Evolutionary conservation across 2,888 invertebrate genomes (phyloP), one percentile per base, ranked within the genome.

Genomic region (Incurvaria masculella): DNA sequence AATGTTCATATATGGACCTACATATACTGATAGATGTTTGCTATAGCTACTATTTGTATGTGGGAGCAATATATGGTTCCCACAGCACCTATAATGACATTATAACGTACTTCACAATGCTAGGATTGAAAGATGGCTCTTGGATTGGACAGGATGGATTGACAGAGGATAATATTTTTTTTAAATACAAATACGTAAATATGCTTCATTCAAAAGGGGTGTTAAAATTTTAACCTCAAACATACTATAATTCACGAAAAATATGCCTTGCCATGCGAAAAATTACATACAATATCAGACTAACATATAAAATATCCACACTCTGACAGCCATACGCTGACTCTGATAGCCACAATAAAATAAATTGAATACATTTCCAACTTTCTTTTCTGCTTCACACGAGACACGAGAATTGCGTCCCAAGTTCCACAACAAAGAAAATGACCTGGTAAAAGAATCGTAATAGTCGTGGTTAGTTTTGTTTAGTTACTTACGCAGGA

Each of bases 381-480:
- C 19, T 42, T 42, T 42, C 10, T 42, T 42, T 42, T 42, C 21
- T 21, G 21, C 21, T 42, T 42, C 19, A 19, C 19, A 42, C 21
- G 21, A 42, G 21, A n/a, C n/a, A n/a, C n/a, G n/a, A n/a, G n/a
- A n/a, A n/a, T n/a, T n/a, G n/a, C n/a, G n/a, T n/a, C n/a, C n/a
- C n/a, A n/a, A n/a, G n/a, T n/a, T n/a, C n/a, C n/a, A n/a, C n/a
- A n/a, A n/a, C 21, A 21, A 42, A 42, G 42, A 42, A 21, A 21
- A 42, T 21, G 42, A 42, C 19, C 42, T 42, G 19, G 19, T 42
- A 42, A 19, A 42, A 42, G 42, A 42, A 21, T 42, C 42, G 21
- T 42, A 42, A 42, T 21, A 42, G 21, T 42, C 42, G 19, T 21
- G 42, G 19, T 42, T 42, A 42, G 42, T 42, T 42, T 42, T 42